phyloP scores from a whole-genome alignment of 1,140 invertebrate species.

The Drosophila ironensis region DNA sequence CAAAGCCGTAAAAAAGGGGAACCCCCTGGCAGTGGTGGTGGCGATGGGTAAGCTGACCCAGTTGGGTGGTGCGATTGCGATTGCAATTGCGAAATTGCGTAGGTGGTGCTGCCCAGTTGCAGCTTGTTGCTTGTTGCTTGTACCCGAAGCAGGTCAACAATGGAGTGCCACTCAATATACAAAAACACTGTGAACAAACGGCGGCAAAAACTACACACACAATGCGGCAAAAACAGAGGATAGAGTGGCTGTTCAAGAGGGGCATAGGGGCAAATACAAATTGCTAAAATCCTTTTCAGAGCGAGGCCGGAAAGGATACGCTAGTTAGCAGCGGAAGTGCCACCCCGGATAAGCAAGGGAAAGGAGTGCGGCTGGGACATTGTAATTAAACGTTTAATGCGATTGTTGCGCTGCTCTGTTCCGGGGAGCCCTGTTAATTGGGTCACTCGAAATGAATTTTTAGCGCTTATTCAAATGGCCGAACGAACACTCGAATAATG shows the following conservation, averaged over 20 bases:
- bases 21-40: no score
- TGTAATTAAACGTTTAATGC: slow-evolving; percentile 50
- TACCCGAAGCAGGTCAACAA: slow-evolving; percentile 55
- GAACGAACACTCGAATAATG: slow-evolving; percentile 29
- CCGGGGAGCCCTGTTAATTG: slow-evolving; percentile 45
- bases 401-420: slow-evolving; percentile 36
- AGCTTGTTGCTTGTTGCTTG: not conserved
- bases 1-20: no score
- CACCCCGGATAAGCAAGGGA: slow-evolving; percentile 28
- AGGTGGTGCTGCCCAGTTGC: slow-evolving; percentile 18
- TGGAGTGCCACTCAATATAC: slow-evolving; percentile 61
- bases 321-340: slow-evolving; percentile 72
- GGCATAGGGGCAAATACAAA: slow-evolving; percentile 19
- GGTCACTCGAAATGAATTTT: slow-evolving; percentile 63
- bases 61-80: slow-evolving; percentile 13
- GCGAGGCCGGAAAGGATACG: slow-evolving; percentile 60
- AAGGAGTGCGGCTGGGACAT: slow-evolving; percentile 19
- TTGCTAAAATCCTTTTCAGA: slow-evolving; percentile 47
- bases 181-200: slow-evolving; percentile 48
- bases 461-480: slow-evolving; percentile 71
- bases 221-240: slow-evolving; percentile 9
- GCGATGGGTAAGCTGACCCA: slow-evolving; percentile 33
- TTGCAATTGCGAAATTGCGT: slow-evolving; percentile 1
- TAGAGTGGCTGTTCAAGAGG: slow-evolving; percentile 3
- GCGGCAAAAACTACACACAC: slow-evolving; percentile 19